A percentile compares a stretch with the other conserved stretches of the same genome.
Evolutionary conservation across 1,140 invertebrate species (phyloP).

Genomic region (Drosophila aff.): DNA sequence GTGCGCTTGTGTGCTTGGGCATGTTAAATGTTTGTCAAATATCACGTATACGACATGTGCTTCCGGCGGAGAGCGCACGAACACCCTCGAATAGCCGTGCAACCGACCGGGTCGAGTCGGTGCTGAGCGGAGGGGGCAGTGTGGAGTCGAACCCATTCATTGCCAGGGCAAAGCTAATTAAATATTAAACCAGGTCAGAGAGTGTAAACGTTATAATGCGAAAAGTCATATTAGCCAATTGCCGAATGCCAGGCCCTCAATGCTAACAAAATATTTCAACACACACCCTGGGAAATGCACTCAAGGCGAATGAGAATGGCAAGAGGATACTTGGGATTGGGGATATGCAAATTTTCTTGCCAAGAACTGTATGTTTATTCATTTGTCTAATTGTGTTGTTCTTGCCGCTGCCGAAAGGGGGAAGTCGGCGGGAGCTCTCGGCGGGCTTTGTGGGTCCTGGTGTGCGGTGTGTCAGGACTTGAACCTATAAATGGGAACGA

Average conservation of each 20-base stretch:
- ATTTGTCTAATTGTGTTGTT: slow-evolving; percentile 78
- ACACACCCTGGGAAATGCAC: slow-evolving; percentile 31
- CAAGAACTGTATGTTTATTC: slow-evolving; percentile 59
- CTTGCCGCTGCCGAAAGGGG: slow-evolving; percentile 27
- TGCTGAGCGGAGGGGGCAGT: too few species aligned
- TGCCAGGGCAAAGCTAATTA: slow-evolving; percentile 61
- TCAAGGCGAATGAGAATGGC: slow-evolving; percentile 15
- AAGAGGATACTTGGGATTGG: background rate
- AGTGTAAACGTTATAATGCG: slow-evolving; percentile 53
- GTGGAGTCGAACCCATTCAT: slow-evolving; percentile 32
- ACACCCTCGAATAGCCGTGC: slow-evolving; percentile 37
- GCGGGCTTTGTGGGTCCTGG: slow-evolving; percentile 31
- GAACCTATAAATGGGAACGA: slow-evolving; percentile 70
- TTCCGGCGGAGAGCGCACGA: slow-evolving; percentile 56
- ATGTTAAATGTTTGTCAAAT: slow-evolving; percentile 71
- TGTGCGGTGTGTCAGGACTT: slow-evolving; percentile 65
- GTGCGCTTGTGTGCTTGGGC: slow-evolving; percentile 37
- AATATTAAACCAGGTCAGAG: slow-evolving; percentile 73
- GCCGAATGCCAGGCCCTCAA: slow-evolving; percentile 24
- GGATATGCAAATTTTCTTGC: slow-evolving; percentile 40
- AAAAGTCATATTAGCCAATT: slow-evolving; percentile 59
- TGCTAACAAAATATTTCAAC: slow-evolving; percentile 35
- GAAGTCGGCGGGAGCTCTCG: slow-evolving; percentile 14
- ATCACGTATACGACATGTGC: slow-evolving; percentile 78
- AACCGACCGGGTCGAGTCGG: slow-evolving; percentile 15